Base-by-base conservation (phyloP, 2,888 invertebrate species). In the Arrhopalites spinosus region DNA sequence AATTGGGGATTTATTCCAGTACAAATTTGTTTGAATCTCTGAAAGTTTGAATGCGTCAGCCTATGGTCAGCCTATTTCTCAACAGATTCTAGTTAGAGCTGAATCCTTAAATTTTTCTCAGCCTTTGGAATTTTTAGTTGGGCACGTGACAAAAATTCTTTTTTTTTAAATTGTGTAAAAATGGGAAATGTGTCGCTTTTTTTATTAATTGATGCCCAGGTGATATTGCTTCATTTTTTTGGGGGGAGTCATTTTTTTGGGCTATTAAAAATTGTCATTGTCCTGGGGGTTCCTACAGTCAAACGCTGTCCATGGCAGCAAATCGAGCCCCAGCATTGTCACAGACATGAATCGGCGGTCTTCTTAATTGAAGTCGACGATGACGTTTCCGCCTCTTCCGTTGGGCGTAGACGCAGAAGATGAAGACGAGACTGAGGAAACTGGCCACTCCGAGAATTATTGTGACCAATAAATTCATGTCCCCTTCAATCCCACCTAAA, bases 351-450 rank as follows among this genome's bases (percentile, higher is more conserved):
- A 82, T 81, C 20, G 86, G 87, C n/a, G 84, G 84, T 30, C 83
- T 82, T 20, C 83, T 82, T 1, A 81, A 78, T 30, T 81, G 81
- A 53, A 79, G 78, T 30, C 81, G 76, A 86, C 87, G 86, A 85
- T 83, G 78, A 64, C 83, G 79, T 71, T 80, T 84, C 81, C 79
- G 83, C 77, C 81, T 78, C 70, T 85, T 86, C 75, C 88, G 86
- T 83, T 90, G 89, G 83, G 90, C 90, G 84, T 89, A 85, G 77
- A 90, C 86, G 85, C 88, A 88, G 75, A 87, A 77, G 17, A 85
- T 74, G 29, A 85, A 80, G 64, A 84, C 83, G 72, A 88, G 82
- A 45, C 86, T 86, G 79, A 89, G 83, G 74, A 88, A 86, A 77
- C 87, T 86, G 77, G 87, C 86, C 76, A 86, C 85, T 79, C 86